Evolutionary conservation across 2,797 vertebrate species (phyloP), one percentile per base, ranked within the genome.

Genomic region (Salmo trutta): DNA sequence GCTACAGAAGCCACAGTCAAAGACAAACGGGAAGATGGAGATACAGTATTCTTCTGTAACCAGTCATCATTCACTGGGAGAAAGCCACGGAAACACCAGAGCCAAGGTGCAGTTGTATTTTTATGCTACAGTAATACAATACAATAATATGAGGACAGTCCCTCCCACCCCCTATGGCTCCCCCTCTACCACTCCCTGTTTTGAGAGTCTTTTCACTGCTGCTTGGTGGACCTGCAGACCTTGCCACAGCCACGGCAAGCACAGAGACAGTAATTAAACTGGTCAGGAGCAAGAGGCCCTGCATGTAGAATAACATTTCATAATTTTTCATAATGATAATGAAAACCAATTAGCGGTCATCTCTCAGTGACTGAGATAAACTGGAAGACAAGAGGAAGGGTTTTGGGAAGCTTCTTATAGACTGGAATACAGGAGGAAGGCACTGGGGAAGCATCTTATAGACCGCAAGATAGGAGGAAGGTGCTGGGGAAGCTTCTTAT

Each of bases 301-400:
- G 41, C 41, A 41, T 10, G 36, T 33, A 52, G 66, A 81, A 79
- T 84, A 33, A 33, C 5, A 33, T 33, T 33, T 33, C 33, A 33
- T 33, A 33, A 33, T 33, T 33, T 5, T 82, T 79, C 56, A 73
- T 75, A 79, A 77, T 79, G 68, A 77, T 79, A 83, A 78, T 77
- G 76, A 80, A 75, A 79, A 74, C 72, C 77, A 84, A 77, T 84
- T 82, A 79, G 69, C 19, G 54, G 54, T 29, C 70, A 76, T 71
- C 64, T 68, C 36, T 82, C 59, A 67, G 10, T 6, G 68, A 51
- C 51, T 3, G 21, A 52, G 76, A 75, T 24, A 52, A 10, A 41
- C 36, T 41, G 36, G 36, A 41, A 10, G 36, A 41, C 6, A 41
- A 10, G 41, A 47, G 8, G 8, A 47, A 47, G 36, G 1, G 7